phyloP scores from a whole-genome alignment of 1,140 invertebrate species.

The Danaus melanippus region DNA sequence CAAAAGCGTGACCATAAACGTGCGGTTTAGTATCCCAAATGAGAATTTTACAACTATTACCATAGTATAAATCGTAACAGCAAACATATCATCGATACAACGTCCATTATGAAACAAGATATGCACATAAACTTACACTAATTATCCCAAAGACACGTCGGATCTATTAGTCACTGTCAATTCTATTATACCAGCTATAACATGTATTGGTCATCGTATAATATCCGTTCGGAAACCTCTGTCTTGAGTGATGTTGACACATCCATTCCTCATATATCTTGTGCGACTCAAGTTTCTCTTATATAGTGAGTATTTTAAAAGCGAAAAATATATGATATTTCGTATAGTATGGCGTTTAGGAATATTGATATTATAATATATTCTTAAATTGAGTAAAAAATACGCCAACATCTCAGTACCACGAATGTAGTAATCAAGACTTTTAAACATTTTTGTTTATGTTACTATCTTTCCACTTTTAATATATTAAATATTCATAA shows the following conservation, averaged over 20 bases:
- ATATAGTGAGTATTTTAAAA: too few relatives aligned
- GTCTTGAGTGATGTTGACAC: constrained; percentile 21
- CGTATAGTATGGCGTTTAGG: too few relatives aligned
- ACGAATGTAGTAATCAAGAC: too few relatives aligned
- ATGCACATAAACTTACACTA: constrained; percentile 27
- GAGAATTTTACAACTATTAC: constrained; percentile 1
- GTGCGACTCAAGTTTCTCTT: constrained; percentile 1
- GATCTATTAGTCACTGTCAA: constrained; percentile 31
- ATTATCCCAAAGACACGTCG: constrained; percentile 32
- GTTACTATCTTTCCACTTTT: too few relatives aligned
- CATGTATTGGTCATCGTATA: constrained; percentile 24
- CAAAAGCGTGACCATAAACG: too few relatives aligned
- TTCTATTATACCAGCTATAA: constrained; percentile 18
- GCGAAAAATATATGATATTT: too few relatives aligned
- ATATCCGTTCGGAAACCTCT: constrained; percentile 27
- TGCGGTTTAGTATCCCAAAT: too few relatives aligned
- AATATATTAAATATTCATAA: too few relatives aligned
- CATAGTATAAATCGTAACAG: constrained; percentile 4
- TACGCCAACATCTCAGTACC: too few relatives aligned
- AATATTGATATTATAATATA: too few relatives aligned
- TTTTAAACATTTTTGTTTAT: too few relatives aligned
- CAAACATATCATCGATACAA: constrained; percentile 20
- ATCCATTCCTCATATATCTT: constrained; percentile 18
- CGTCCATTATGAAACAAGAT: constrained; percentile 18
- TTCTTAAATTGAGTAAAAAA: too few relatives aligned